Conservation (phyloP, 2,797 vertebrate genomes). For the Fratercula arctica region DNA sequence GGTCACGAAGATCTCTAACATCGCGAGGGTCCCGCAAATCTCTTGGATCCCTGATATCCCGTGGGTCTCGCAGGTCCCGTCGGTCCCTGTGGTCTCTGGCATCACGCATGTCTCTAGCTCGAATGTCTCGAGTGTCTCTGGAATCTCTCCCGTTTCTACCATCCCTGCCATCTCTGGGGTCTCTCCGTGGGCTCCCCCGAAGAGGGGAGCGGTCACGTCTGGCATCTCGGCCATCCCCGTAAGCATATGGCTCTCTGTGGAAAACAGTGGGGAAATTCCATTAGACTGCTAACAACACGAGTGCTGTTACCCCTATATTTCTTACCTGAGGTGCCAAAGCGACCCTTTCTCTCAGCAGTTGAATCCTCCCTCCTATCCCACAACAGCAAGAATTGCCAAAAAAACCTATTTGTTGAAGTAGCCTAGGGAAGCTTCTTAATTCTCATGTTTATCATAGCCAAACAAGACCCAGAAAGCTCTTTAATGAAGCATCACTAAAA, state of each 20-base stretch:
- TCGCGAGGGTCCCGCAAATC: slow-evolving; percentile 76
- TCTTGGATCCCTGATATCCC: slow-evolving; percentile 76
- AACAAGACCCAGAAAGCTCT: not conserved
- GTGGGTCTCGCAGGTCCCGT: slow-evolving; percentile 75
- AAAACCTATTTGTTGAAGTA: not conserved
- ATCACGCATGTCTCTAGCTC: slow-evolving; percentile 65
- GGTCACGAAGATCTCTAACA: slow-evolving; percentile 74
- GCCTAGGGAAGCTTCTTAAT: not conserved
- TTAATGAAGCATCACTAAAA: not conserved
- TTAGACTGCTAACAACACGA: not conserved
- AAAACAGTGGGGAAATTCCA: slow-evolving; percentile 55
- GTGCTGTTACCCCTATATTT: not conserved
- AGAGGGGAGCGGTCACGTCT: slow-evolving; percentile 81
- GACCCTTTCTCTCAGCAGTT: not conserved
- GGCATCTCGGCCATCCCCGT: slow-evolving; percentile 75
- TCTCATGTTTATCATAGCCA: not conserved
- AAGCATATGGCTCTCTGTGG: slow-evolving; percentile 78
- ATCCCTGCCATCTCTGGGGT: slow-evolving; percentile 83
- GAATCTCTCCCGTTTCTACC: slow-evolving; percentile 82
- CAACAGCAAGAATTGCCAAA: not conserved
- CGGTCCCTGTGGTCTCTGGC: slow-evolving; percentile 75
- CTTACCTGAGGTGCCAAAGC: slow-evolving; percentile 17
- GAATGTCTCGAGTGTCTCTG: slow-evolving; percentile 81
- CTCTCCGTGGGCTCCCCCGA: slow-evolving; percentile 81
- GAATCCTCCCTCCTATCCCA: slow-evolving; percentile 43